phyloP scores from a whole-genome alignment of 1,140 invertebrate species.

The Anthonomus grandis region DNA sequence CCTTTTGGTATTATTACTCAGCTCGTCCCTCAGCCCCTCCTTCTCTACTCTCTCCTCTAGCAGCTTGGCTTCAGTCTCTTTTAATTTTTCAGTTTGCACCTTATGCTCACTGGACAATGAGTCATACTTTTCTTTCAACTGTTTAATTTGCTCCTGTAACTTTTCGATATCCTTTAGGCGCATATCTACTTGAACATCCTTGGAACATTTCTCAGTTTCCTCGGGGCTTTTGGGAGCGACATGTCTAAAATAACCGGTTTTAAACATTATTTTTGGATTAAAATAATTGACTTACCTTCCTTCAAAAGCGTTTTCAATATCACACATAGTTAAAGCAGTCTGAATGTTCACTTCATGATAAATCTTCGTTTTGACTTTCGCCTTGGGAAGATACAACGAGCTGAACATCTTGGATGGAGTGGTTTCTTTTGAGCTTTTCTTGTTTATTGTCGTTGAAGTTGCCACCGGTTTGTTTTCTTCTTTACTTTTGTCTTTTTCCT shows the following conservation, averaged over 20 bases:
- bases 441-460: conserved; percentile 29
- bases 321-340: conserved; percentile 66
- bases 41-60: conserved; percentile 66
- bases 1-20: conserved; percentile 67
- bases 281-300: conserved; percentile 60
- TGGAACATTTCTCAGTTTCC: conserved; percentile 40
- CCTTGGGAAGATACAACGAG: conserved; percentile 43
- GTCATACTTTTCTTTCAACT: conserved; percentile 45
- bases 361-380: conserved; percentile 62
- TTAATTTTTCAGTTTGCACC: conserved; percentile 50
- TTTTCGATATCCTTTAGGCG: conserved; percentile 59
- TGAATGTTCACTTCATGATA: conserved; percentile 75
- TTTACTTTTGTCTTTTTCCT: conserved; percentile 55
- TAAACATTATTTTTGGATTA: too few species aligned
- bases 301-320: conserved; percentile 66
- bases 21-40: conserved; percentile 65
- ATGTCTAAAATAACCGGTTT: too few species aligned
- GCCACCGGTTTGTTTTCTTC: conserved; percentile 45
- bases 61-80: conserved; percentile 54
- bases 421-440: conserved; percentile 47
- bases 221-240: conserved; percentile 40
- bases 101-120: conserved; percentile 41
- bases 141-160: conserved; percentile 56
- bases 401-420: conserved; percentile 47
- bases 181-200: conserved; percentile 67